Evolutionary conservation across 2,797 vertebrate species (phyloP), one percentile per base, ranked within the genome.

Genomic region (Acanthurus tractus): DNA sequence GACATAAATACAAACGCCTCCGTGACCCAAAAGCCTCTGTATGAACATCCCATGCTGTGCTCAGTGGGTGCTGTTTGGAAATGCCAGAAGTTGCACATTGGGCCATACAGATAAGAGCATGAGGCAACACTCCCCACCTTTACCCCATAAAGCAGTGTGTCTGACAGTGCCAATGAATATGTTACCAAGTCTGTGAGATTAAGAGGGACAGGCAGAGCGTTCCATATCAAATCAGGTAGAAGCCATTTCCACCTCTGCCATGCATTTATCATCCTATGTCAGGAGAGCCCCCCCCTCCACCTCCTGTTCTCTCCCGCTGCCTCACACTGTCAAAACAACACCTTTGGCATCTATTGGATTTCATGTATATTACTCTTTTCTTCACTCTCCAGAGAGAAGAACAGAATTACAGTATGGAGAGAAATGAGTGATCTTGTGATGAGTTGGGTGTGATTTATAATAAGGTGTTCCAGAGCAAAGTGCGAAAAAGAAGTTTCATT

Each of bases 181-280:
- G 86, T 89, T 91, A 86, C 82, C 57, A 59, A 59, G 81, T 81
- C 87, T 78, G 73, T 82, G 86, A 90, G 89, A 94, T 92, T 87
- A 93, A 93, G 91, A 92, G 74, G 84, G 91, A 92, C 89, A 92
- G 93, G 69, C 86, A 82, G 74, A 86, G 71, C 65, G 63, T 85
- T 91, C 86, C 88, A 83, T 91, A 88, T 93, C 83, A 91, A 91
- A 93, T 92, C 88, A 87, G 85, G 81, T 83, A 86, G 84, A 91
- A 93, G 86, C 81, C 91, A 91, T 94, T 94, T 91, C 82, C 88
- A 89, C 88, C 89, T 87, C 89, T 88, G 85, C 89, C 84, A 88
- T 86, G 74, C 85, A 94, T 93, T 93, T 89, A 92, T 94, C 92
- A 93, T 88, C 83, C 70, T 66, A 63, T 88, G 88, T 93, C 92